These are phyloP conservation scores for Acanthosepion pharaonis DNA, from an alignment of 2,888 invertebrate genomes.

Conservation along the genomic window DNA sequence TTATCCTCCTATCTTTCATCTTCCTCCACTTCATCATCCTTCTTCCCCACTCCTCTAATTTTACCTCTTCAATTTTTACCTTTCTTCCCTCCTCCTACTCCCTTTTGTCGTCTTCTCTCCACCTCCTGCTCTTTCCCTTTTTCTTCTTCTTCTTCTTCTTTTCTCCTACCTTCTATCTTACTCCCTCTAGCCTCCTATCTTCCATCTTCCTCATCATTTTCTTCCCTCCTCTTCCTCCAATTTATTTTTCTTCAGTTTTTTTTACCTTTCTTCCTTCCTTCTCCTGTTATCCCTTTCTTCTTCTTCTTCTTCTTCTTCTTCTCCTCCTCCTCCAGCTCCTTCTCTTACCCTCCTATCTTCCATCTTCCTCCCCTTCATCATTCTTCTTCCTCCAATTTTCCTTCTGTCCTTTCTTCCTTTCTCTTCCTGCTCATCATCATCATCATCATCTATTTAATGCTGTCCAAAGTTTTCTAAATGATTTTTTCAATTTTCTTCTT, in stretches of 20 bases:
- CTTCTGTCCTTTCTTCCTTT: too few species aligned
- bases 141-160: too few species aligned
- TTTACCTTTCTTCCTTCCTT: not conserved
- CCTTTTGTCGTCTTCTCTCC: not conserved
- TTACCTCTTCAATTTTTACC: not conserved
- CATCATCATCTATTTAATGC: too few species aligned
- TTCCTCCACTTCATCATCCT: not conserved
- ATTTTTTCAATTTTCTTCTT: not conserved
- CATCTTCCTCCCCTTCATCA: not conserved
- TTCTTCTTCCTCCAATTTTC: not conserved
- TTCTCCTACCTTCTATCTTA: too few species aligned
- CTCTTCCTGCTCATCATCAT: not conserved
- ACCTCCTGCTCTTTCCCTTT: too few species aligned
- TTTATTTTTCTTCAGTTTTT: too few species aligned
- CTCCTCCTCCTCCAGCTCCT: not conserved
- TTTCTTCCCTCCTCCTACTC: not conserved
- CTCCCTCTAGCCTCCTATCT: too few species aligned
- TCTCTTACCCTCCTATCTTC: not conserved
- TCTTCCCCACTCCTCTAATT: not conserved
- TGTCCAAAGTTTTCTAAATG: not conserved
- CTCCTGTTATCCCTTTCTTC: not conserved
- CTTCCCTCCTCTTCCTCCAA: too few species aligned
- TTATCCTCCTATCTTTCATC: too few species aligned
- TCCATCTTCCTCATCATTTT: too few species aligned
- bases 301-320: too few species aligned